phyloP scores from a whole-genome alignment of 2,113 vertebrate genomes.

The Cygnus atratus region DNA sequence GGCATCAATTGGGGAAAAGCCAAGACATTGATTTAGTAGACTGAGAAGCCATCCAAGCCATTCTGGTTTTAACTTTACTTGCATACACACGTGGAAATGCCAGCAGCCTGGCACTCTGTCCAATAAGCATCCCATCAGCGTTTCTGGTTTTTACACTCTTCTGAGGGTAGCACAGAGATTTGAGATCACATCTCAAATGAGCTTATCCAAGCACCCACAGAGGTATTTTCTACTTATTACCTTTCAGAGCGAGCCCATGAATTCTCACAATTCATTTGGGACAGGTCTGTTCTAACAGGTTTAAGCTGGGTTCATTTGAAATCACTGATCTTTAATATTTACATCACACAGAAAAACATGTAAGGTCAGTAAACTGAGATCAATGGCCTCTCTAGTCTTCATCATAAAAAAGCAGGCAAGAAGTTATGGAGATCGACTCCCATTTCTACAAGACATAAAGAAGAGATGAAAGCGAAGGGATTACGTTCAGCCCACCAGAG shows the following conservation, averaged over 20 bases:
- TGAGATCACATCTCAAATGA: background rate
- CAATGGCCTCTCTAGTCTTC: background rate
- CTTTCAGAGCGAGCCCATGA: conserved; percentile 47
- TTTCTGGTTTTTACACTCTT: background rate
- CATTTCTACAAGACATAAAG: background rate
- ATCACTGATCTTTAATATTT: conserved; percentile 45
- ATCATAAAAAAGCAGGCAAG: background rate
- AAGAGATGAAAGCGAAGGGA: background rate
- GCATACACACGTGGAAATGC: background rate
- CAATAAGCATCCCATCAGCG: background rate
- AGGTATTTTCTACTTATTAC: background rate
- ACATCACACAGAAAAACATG: background rate
- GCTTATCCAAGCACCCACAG: conserved; percentile 9
- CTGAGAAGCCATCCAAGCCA: conserved; percentile 1
- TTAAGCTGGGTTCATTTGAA: conserved; percentile 29
- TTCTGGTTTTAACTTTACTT: background rate
- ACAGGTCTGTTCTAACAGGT: conserved; percentile 1
- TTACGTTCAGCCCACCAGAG: background rate
- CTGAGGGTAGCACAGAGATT: background rate
- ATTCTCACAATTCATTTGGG: conserved; percentile 7
- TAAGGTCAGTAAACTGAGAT: background rate
- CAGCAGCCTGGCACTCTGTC: background rate
- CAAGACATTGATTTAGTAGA: background rate
- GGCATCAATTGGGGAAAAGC: background rate
- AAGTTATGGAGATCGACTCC: background rate